Evolutionary conservation across 2,888 invertebrate genomes (phyloP).

Genomic region (Caprella mutica): DNA sequence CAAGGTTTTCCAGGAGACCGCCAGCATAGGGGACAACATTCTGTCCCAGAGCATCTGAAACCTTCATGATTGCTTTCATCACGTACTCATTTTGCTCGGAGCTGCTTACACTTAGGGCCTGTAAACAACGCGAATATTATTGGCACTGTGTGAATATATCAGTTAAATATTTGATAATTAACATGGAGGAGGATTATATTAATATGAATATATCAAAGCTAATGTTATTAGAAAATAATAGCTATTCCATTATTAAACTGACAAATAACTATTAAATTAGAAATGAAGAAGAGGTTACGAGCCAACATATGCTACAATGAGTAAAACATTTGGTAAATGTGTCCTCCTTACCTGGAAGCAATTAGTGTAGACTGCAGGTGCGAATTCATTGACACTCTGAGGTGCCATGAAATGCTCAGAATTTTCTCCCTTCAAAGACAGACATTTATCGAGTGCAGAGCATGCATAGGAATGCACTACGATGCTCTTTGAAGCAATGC

Average conservation of each 20-base stretch:
- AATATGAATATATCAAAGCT: too few relatives aligned
- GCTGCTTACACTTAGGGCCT: slow-evolving; percentile 56
- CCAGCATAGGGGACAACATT: slow-evolving; percentile 65
- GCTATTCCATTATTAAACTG: too few relatives aligned
- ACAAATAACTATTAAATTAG: too few relatives aligned
- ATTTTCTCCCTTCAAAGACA: slow-evolving; percentile 56
- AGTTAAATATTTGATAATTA: too few relatives aligned
- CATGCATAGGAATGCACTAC: slow-evolving; percentile 95
- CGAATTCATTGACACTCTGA: slow-evolving; percentile 54
- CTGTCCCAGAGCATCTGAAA: slow-evolving; percentile 68
- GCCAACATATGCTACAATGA: too few relatives aligned
- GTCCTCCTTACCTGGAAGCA: background rate
- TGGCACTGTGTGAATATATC: too few relatives aligned
- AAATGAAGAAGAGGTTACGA: too few relatives aligned
- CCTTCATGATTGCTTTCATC: slow-evolving; percentile 95
- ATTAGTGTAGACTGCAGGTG: slow-evolving; percentile 57
- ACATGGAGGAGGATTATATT: too few relatives aligned
- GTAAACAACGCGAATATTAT: slow-evolving; percentile 28
- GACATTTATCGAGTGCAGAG: slow-evolving; percentile 74
- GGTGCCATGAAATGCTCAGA: slow-evolving; percentile 48
- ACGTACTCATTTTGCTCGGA: slow-evolving; percentile 92
- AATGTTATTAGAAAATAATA: too few relatives aligned
- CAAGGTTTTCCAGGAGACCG: slow-evolving; percentile 69
- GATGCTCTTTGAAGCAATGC: slow-evolving; percentile 60
- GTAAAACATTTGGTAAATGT: background rate